These are phyloP conservation scores for Eupeodes luniger DNA, from an alignment of 2,888 invertebrate species.

Conservation along the genomic window DNA sequence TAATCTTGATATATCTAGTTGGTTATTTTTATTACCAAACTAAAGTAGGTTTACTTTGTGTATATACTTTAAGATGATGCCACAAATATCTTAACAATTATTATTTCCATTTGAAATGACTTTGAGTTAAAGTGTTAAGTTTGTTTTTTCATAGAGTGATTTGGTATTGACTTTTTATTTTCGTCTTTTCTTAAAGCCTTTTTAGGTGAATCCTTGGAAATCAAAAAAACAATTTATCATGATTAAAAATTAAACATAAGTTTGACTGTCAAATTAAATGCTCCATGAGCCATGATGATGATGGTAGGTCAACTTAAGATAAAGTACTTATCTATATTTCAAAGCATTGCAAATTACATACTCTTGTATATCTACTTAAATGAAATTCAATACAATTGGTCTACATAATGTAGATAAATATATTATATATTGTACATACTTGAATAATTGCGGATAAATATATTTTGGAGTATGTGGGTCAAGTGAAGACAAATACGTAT, in stretches of 20 bases:
- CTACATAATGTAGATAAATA: background rate
- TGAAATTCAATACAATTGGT: conserved; percentile 28
- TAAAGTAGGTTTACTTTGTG: background rate
- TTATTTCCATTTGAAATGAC: background rate
- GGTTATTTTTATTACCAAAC: background rate
- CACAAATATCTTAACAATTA: conserved; percentile 2
- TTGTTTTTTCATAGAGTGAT: no score
- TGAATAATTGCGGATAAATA: conserved; percentile 40
- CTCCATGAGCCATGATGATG: background rate
- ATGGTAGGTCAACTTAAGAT: background rate
- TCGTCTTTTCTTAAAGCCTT: background rate
- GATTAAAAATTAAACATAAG: background rate
- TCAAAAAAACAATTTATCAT: conserved; percentile 4
- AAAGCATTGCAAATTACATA: conserved; percentile 2
- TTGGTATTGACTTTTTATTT: no score
- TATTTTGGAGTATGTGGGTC: conserved; percentile 42
- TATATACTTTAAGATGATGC: background rate
- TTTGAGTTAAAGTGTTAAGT: background rate
- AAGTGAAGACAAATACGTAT: conserved; percentile 17
- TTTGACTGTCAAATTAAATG: background rate
- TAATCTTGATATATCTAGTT: background rate
- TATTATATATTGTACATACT: conserved; percentile 1
- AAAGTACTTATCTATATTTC: background rate
- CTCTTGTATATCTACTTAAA: background rate
- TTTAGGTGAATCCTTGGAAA: background rate